Base-by-base conservation (phyloP, 2,888 invertebrate species). In the Drosophila percnosoma region DNA sequence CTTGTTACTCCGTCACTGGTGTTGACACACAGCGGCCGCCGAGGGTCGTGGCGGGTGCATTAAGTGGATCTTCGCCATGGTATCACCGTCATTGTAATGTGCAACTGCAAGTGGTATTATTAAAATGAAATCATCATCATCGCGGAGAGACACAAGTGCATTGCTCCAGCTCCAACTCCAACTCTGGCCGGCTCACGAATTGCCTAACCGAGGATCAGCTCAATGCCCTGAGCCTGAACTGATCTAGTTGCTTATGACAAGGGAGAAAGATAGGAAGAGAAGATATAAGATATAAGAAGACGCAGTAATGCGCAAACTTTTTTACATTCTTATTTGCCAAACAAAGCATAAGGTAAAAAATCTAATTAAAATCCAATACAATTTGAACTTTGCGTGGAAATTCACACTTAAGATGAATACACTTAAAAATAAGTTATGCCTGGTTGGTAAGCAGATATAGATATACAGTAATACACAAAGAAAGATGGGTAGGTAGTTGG, bases 71-170 rank as follows among this genome's bases (percentile, higher is more conserved):
- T 65, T 34, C 31, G 54, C 66, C 27, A 31, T 60, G 71, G 54
- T 62, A 63, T 53, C 59, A 24, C 34, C 52, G 68, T 54, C 53
- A 58, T 58, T 45, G 38, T 48, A 57, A 36, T 66, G 31, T 64
- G 61, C 67, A 45, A 69, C 67, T 71, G 65, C 89, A 69, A 78
- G 89, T 89, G 86, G 82, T 91, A 86, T 91, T 91, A 91, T 91
- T 92, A 91, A 91, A 91, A 91, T 90, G 89, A 91, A 91, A 91
- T 92, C 91, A 91, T 91, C 91, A 91, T 92, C 90, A 90, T 89
- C 83, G 79, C 65, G 88, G 82, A 82, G 85, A 87, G 85, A 85
- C 83, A 83, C 71, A 82, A 79, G 73, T 68, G 76, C 55, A 58
- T 64, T 66, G 24, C 53, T 34, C n/a, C 33, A 45, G 51, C 49